Evolutionary conservation across 2,888 invertebrate genomes (phyloP), one percentile per base, ranked within the genome.

Genomic region (Globia sparganii): DNA sequence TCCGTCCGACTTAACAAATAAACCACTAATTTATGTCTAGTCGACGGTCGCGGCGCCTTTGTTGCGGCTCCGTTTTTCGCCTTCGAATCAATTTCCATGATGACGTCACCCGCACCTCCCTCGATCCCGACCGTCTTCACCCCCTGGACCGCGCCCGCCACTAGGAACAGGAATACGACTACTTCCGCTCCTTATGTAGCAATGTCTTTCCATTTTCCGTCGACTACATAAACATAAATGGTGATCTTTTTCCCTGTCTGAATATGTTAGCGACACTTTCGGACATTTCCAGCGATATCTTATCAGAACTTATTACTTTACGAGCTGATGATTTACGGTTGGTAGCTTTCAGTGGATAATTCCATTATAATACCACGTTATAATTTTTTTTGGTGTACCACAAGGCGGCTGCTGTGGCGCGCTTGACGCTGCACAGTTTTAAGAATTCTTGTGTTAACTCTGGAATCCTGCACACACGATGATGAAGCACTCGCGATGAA

Each of bases 51-150:
- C 94, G 93, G 91, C 94, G 94, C 93, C 94, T 93, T 94, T 93
- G 93, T 93, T 92, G 92, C 93, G 94, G 94, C 95, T 94, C 93
- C 93, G 93, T 95, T 95, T 95, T 95, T 94, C 94, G 94, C 94
- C 94, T 92, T 91, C 93, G 93, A 95, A 96, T 96, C 95, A 96
- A 96, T 96, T 95, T 94, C 92, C 93, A 94, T 92, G 91, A 92
- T 96, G 95, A 96, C 95, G 95, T 95, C 95, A 94, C 92, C 87
- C 80, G 88, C 91, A 87, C 91, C 87, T 86, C 84, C 88, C 82
- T 90, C 89, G 82, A 89, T 85, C 88, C 91, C 83, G 81, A 81
- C 85, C 83, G 76, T 56, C 81, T 74, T 80, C 75, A 66, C 78
- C 84, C 78, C 89, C 89, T 43, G 75, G 81, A 83, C 88, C 88